These are phyloP conservation scores for Oncorhynchus kisutch DNA, from an alignment of 2,113 vertebrate genomes.

Conservation along the genomic window DNA sequence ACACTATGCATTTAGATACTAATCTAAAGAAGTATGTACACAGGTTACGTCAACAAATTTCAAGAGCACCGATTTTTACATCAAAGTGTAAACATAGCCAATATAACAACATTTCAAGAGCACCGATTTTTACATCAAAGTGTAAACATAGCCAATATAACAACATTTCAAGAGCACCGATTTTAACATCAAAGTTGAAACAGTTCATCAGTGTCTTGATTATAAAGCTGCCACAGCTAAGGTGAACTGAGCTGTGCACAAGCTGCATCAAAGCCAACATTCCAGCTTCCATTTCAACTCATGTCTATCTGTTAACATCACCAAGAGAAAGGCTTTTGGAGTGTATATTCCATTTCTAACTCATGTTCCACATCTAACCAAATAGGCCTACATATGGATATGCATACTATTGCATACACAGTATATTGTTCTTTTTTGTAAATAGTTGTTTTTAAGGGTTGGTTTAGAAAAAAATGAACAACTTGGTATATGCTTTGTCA, in stretches of 20 bases:
- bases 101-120: not conserved
- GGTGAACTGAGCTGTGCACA: not conserved
- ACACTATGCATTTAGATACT: not conserved
- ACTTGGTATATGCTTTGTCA: too few species aligned
- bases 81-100: not conserved
- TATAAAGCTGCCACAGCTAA: not conserved
- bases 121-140: not conserved
- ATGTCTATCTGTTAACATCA: not conserved
- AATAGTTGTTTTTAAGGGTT: too few species aligned
- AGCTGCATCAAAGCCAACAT: not conserved
- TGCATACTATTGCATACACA: too few species aligned
- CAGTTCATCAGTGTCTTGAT: not conserved
- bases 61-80: not conserved
- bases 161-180: not conserved
- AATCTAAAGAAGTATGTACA: not conserved
- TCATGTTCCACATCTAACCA: too few species aligned
- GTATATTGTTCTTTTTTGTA: too few species aligned
- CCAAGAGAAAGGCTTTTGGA: too few species aligned
- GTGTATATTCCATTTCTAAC: too few species aligned
- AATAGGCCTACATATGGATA: too few species aligned
- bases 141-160: not conserved
- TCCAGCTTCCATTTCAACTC: not conserved
- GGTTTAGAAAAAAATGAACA: too few species aligned
- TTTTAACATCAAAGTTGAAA: conserved; percentile 11
- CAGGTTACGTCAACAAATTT: too few species aligned